Conservation (phyloP, 2,888 invertebrate species). For the Drosophila differens region DNA sequence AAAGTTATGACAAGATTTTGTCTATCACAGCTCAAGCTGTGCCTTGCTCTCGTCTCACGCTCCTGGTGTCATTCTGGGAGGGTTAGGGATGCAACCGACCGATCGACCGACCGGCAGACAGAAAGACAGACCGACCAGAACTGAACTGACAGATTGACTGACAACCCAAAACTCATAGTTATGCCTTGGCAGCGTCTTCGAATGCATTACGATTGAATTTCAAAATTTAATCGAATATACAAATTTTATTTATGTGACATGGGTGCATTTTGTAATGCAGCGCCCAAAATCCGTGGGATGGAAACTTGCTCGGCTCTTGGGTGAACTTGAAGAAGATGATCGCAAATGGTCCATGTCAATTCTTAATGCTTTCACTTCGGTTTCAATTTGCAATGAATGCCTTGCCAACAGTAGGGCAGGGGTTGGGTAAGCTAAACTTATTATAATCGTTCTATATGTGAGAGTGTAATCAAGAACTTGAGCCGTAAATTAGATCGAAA, state of each 20-base stretch:
- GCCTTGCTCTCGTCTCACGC: slow-evolving; percentile 31
- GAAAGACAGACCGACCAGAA: slow-evolving; percentile 1
- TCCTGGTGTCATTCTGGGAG: slow-evolving; percentile 46
- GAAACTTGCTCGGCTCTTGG: slow-evolving; percentile 32
- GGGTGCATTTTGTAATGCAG: slow-evolving; percentile 63
- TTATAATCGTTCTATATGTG: neutral
- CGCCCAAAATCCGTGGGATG: slow-evolving; percentile 66
- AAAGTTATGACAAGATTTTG: slow-evolving; percentile 83
- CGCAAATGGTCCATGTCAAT: slow-evolving; percentile 72
- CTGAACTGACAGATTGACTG: slow-evolving; percentile 59
- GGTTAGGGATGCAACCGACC: slow-evolving; percentile 58
- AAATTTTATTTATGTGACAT: slow-evolving; percentile 81
- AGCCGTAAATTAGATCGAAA: neutral
- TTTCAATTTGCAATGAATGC: slow-evolving; percentile 48
- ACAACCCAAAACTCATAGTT: slow-evolving; percentile 42
- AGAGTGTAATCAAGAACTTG: neutral
- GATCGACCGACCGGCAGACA: slow-evolving; percentile 14
- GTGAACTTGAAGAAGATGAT: slow-evolving; percentile 49
- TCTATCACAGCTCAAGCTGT: slow-evolving; percentile 69
- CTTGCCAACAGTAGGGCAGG: neutral
- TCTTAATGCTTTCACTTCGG: slow-evolving; percentile 50
- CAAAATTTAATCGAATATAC: slow-evolving; percentile 80
- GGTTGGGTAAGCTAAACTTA: slow-evolving; percentile 3
- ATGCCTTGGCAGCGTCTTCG: slow-evolving; percentile 22
- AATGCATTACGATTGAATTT: slow-evolving; percentile 80